phyloP scores from a whole-genome alignment of 2,113 vertebrate species.

The Anas platyrhynchos region DNA sequence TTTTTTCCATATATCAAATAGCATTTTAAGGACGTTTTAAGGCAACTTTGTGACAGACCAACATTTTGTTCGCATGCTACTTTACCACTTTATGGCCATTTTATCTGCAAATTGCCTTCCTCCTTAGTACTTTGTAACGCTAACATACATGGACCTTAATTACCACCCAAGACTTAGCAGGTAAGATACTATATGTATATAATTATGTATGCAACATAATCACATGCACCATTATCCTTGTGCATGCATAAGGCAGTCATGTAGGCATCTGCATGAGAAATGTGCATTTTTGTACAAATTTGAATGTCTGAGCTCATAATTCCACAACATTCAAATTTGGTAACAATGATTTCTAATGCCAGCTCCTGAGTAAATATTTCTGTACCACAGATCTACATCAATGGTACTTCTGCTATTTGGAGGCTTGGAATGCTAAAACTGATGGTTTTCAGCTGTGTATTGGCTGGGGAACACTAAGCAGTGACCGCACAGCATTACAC shows the following conservation, averaged over 20 bases:
- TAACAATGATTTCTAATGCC: background rate
- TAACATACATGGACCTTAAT: background rate
- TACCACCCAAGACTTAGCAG: background rate
- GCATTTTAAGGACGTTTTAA: constrained; percentile 13
- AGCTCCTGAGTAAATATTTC: background rate
- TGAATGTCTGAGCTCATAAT: background rate
- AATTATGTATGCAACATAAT: background rate
- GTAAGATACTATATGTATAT: background rate
- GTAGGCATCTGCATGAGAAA: background rate
- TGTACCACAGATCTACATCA: background rate
- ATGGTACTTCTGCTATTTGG: background rate
- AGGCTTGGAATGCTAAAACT: background rate
- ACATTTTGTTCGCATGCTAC: background rate
- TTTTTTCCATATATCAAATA: constrained; percentile 1
- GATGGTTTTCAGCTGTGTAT: background rate
- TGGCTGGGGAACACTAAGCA: constrained; percentile 43
- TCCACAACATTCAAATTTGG: background rate
- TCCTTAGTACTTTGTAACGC: background rate
- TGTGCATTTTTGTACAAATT: background rate
- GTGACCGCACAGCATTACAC: constrained; percentile 46
- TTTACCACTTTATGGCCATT: background rate
- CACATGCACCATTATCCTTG: background rate
- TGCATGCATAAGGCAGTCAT: background rate
- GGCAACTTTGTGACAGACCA: background rate
- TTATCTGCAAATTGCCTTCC: background rate